phyloP scores from a whole-genome alignment of 2,797 vertebrate genomes.

The Rhadinocentrus ornatus region DNA sequence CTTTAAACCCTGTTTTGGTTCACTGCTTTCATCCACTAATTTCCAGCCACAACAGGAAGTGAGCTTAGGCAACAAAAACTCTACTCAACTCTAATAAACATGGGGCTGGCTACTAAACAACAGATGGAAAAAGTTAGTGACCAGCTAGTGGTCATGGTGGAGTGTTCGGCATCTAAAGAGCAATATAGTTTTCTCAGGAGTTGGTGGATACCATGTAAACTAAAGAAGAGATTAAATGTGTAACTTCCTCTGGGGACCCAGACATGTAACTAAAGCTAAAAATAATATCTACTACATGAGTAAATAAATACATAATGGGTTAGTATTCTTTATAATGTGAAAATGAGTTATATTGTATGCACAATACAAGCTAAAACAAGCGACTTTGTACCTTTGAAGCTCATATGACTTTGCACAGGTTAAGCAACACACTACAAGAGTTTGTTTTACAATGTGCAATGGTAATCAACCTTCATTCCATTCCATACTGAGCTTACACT shows the following conservation, averaged over 20 bases:
- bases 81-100: not conserved
- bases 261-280: not conserved
- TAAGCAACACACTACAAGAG: constrained; percentile 13
- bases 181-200: not conserved
- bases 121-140: not conserved
- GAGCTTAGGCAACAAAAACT: not conserved
- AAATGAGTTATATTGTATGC: not conserved
- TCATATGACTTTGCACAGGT: constrained; percentile 5
- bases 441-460: constrained; percentile 16
- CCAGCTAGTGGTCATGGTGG: not conserved
- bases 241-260: not conserved
- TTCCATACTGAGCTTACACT: constrained; percentile 61
- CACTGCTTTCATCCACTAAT: not conserved
- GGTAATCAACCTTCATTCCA: constrained; percentile 36
- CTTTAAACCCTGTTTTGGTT: not conserved
- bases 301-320: not conserved
- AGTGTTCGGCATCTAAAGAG: not conserved
- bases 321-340: not conserved
- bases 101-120: not conserved
- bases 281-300: not conserved
- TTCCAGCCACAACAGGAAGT: constrained; percentile 3
- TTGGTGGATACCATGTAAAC: not conserved
- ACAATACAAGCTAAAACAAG: not conserved
- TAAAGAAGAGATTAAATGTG: not conserved
- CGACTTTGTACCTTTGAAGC: not conserved